Percentiles rank a stretch among this genome's conserved stretches.
phyloP scores from a whole-genome alignment of 2,113 vertebrate species.

The Leptobrachium ailaonicum region DNA sequence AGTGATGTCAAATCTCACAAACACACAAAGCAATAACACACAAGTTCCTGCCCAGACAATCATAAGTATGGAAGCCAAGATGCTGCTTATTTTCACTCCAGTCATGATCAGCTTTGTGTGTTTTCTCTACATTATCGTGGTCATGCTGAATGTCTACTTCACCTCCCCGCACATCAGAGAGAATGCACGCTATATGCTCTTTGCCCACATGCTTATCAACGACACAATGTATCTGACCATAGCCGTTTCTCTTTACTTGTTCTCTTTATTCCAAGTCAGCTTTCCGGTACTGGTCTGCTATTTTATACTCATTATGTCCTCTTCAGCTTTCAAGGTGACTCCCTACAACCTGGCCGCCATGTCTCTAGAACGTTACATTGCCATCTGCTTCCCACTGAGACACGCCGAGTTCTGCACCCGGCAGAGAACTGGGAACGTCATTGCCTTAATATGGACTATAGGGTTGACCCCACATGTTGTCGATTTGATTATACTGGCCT shows the following conservation, averaged over 20 bases:
- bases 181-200: slow-evolving; percentile 11
- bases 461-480: background rate
- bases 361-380: slow-evolving; percentile 8
- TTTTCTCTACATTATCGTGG: background rate
- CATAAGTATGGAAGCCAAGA: no score
- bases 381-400: slow-evolving; percentile 9
- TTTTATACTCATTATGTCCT: background rate
- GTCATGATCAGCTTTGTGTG: background rate
- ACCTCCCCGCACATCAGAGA: background rate
- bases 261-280: no score
- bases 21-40: no score
- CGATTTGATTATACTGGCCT: slow-evolving; percentile 2
- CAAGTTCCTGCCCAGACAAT: no score
- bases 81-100: no score
- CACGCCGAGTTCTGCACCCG: background rate
- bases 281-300: background rate
- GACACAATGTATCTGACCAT: background rate
- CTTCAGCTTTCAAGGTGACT: background rate
- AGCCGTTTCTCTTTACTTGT: background rate
- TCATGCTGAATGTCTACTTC: background rate
- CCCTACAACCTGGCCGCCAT: slow-evolving; percentile 25
- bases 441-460: background rate
- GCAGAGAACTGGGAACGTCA: background rate
- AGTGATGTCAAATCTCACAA: no score
- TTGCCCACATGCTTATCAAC: slow-evolving; percentile 25